Conservation (phyloP, 2,113 vertebrate genomes). For the Tautogolabrus adspersus region DNA sequence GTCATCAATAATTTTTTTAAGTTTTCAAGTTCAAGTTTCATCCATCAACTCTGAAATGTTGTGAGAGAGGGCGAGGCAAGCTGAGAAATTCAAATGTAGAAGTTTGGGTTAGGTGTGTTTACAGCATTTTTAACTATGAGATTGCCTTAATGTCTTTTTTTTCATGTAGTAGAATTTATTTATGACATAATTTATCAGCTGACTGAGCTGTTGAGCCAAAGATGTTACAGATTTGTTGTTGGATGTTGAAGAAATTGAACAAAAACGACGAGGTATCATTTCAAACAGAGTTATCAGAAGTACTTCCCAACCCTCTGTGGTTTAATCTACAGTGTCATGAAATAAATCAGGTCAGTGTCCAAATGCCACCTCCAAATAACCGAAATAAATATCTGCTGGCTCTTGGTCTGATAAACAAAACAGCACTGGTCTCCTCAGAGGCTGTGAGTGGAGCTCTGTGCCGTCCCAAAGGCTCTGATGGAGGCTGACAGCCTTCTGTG, state of each 20-base stretch:
- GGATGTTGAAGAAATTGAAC: not conserved
- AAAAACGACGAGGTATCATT: not conserved
- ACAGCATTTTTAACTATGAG: not conserved
- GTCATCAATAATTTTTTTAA: constrained; percentile 49
- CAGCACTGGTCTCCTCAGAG: constrained; percentile 29
- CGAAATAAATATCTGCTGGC: constrained; percentile 46
- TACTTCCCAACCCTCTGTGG: not conserved
- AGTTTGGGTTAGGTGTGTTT: constrained; percentile 7
- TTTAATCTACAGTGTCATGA: constrained; percentile 17
- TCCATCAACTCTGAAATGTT: constrained; percentile 10
- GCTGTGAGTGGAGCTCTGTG: constrained; percentile 32
- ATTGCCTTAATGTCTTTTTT: not conserved
- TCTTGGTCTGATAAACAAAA: constrained; percentile 40
- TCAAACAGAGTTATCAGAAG: constrained; percentile 1
- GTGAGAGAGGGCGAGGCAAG: not conserved
- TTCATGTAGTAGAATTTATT: not conserved
- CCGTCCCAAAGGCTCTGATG: constrained; percentile 36
- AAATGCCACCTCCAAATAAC: constrained; percentile 21
- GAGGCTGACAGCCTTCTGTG: constrained; percentile 41
- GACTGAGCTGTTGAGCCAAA: not conserved
- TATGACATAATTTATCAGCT: not conserved
- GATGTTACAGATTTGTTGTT: not conserved
- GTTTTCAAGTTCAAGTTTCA: constrained; percentile 41
- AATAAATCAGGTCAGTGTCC: constrained; percentile 34
- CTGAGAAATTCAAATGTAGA: not conserved